phyloP scores from a whole-genome alignment of 2,888 invertebrate species.

The Rhagonycha fulva region DNA sequence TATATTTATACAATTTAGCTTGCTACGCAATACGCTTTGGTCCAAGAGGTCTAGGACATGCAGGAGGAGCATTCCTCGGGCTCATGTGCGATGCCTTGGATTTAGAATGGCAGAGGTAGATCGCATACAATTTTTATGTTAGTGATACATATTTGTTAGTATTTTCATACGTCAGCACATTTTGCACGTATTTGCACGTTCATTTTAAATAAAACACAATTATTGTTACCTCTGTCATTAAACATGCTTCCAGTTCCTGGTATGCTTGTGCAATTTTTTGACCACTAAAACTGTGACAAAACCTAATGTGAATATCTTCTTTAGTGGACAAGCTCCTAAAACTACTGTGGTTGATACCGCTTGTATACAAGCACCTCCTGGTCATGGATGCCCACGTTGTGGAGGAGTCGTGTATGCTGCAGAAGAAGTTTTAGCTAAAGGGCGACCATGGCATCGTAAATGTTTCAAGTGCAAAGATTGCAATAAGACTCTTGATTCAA shows the following conservation, averaged over 20 bases:
- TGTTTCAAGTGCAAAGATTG: slow-evolving; percentile 94
- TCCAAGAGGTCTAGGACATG: slow-evolving; percentile 91
- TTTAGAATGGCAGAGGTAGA: slow-evolving; percentile 74
- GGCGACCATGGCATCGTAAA: slow-evolving; percentile 89
- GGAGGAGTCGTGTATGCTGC: slow-evolving; percentile 92
- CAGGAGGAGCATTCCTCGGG: slow-evolving; percentile 83
- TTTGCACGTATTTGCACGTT: background rate
- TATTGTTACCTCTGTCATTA: slow-evolving; percentile 31
- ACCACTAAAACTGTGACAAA: background rate
- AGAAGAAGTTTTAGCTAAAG: slow-evolving; percentile 90
- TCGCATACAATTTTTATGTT: slow-evolving; percentile 1
- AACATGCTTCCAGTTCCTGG: slow-evolving; percentile 11
- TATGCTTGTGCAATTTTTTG: slow-evolving; percentile 29
- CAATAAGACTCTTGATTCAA: slow-evolving; percentile 91
- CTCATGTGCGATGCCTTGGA: slow-evolving; percentile 85
- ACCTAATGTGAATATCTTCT: background rate
- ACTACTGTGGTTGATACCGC: slow-evolving; percentile 81
- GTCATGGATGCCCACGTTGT: slow-evolving; percentile 88
- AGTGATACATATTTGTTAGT: background rate
- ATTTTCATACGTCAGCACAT: background rate
- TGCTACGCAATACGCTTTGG: slow-evolving; percentile 97
- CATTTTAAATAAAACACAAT: background rate
- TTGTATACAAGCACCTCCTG: slow-evolving; percentile 77
- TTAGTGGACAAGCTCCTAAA: slow-evolving; percentile 76
- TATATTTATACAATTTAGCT: slow-evolving; percentile 60